Evolutionary conservation across 2,888 invertebrate genomes (phyloP).

Genomic region (Quadriops clusia): DNA sequence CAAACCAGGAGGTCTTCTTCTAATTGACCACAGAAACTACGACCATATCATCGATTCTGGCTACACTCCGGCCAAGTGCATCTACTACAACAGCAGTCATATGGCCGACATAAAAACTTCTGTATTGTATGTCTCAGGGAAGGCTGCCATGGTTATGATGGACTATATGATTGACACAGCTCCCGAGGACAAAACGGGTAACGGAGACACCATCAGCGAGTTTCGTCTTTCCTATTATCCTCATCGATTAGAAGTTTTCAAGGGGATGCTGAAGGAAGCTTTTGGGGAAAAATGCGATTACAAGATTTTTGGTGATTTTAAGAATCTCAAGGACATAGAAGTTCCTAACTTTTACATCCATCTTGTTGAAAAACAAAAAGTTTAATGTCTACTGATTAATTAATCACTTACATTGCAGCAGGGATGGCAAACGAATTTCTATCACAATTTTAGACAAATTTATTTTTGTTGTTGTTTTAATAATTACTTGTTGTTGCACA

Average conservation of each 20-base stretch:
- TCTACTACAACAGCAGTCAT: constrained; percentile 78
- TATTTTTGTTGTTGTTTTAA: no score
- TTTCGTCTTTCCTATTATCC: constrained; percentile 85
- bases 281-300: constrained; percentile 56
- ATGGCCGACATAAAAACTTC: constrained; percentile 77
- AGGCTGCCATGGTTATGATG: constrained; percentile 64
- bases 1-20: constrained; percentile 70
- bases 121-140: constrained; percentile 65
- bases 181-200: constrained; percentile 4
- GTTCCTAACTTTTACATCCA: constrained; percentile 79
- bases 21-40: constrained; percentile 85
- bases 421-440: no score
- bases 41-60: constrained; percentile 70
- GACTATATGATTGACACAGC: constrained; percentile 60
- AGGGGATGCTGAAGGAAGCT: constrained; percentile 54
- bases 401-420: no score
- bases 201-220: constrained; percentile 42
- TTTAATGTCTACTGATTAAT: no score
- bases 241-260: constrained; percentile 62
- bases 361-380: constrained; percentile 57
- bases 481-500: no score
- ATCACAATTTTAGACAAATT: no score
- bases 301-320: constrained; percentile 72
- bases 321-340: constrained; percentile 48
- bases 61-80: constrained; percentile 66